phyloP scores from a whole-genome alignment of 2,888 invertebrate genomes.

The Euclidia mi region DNA sequence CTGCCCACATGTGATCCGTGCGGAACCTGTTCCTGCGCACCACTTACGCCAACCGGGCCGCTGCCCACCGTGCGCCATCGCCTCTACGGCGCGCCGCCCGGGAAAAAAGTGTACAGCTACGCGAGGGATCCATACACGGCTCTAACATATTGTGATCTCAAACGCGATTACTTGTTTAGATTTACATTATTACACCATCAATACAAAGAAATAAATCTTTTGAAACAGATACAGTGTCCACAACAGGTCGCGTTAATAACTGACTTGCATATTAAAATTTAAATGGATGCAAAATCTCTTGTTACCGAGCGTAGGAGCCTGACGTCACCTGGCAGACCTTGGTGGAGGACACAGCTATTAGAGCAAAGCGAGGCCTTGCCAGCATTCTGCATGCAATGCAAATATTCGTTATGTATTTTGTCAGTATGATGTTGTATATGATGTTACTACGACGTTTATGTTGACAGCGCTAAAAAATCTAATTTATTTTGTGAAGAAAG shows the following conservation, averaged over 20 bases:
- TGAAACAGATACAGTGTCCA: slow-evolving; percentile 26
- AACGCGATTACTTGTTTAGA: too few relatives aligned
- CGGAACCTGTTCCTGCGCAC: slow-evolving; percentile 84
- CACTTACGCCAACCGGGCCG: slow-evolving; percentile 72
- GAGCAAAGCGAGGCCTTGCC: slow-evolving; percentile 82
- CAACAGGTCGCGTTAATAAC: slow-evolving; percentile 49
- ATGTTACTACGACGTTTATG: slow-evolving; percentile 20
- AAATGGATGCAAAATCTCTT: slow-evolving; percentile 75
- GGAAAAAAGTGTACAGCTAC: slow-evolving; percentile 51
- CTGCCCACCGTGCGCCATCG: slow-evolving; percentile 59
- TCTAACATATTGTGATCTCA: neutral
- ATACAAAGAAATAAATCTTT: too few relatives aligned
- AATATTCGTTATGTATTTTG: slow-evolving; percentile 57
- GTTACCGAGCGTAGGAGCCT: slow-evolving; percentile 78
- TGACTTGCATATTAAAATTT: slow-evolving; percentile 54
- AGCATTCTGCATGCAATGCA: slow-evolving; percentile 78
- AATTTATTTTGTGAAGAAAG: neutral
- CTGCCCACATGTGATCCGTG: slow-evolving; percentile 83
- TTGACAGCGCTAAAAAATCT: neutral
- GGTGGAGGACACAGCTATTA: slow-evolving; percentile 85
- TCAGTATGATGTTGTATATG: slow-evolving; percentile 31
- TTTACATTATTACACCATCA: too few relatives aligned
- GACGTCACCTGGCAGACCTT: slow-evolving; percentile 85
- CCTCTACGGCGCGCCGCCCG: slow-evolving; percentile 61
- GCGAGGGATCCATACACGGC: slow-evolving; percentile 13